These are phyloP conservation scores for Drosophila kohkoa DNA, from an alignment of 1,140 invertebrate species.

Conservation along the genomic window DNA sequence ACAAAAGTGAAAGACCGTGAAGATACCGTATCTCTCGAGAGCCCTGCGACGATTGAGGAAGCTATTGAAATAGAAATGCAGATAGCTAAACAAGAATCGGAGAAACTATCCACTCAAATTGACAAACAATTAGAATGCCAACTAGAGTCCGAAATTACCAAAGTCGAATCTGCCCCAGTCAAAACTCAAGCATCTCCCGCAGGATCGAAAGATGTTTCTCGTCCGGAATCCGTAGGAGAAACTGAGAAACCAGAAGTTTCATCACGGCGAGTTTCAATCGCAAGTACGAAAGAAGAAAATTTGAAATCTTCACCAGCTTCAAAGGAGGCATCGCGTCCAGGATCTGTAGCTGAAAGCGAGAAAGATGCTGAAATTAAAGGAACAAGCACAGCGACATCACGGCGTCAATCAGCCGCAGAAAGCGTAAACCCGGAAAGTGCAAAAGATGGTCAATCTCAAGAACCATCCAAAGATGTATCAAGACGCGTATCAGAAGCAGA, in stretches of 20 bases:
- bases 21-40: conserved; percentile 76
- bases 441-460: conserved; percentile 30
- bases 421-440: conserved; percentile 30
- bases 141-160: not conserved
- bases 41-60: conserved; percentile 80
- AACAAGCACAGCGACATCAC: conserved; percentile 18
- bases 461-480: conserved; percentile 35
- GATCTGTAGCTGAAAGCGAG: conserved; percentile 25
- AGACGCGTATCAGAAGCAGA: conserved; percentile 39
- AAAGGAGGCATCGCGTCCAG: conserved; percentile 43
- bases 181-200: conserved; percentile 21
- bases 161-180: not conserved
- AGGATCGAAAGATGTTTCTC: conserved; percentile 30
- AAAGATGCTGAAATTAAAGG: conserved; percentile 7
- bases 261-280: conserved; percentile 39
- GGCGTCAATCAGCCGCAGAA: conserved; percentile 43
- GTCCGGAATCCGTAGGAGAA: conserved; percentile 35
- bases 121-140: conserved; percentile 13
- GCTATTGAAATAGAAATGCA: conserved; percentile 79
- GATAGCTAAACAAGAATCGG: conserved; percentile 26
- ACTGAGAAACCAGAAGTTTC: conserved; percentile 7
- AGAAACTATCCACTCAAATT: conserved; percentile 1
- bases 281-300: conserved; percentile 27
- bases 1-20: conserved; percentile 69
- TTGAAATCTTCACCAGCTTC: conserved; percentile 41